These are phyloP conservation scores for Leucopsar rothschildi DNA, from an alignment of 2,113 vertebrate genomes.

Conservation along the genomic window DNA sequence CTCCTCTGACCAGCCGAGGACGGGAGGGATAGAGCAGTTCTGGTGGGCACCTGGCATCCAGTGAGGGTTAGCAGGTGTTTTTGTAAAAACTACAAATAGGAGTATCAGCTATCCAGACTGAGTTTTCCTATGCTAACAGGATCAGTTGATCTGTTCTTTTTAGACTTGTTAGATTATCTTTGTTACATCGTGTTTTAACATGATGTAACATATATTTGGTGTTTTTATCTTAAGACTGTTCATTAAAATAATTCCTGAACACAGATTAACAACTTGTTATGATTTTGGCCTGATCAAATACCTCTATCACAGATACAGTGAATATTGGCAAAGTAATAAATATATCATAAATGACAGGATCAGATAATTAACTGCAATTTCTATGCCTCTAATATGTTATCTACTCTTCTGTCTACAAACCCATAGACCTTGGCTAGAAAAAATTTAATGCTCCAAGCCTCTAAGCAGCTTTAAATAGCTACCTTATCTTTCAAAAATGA, in stretches of 20 bases:
- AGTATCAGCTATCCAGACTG: background rate
- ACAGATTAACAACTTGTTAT: background rate
- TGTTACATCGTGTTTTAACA: background rate
- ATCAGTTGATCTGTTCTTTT: background rate
- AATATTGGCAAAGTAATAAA: background rate
- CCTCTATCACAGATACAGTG: background rate
- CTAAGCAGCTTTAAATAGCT: background rate
- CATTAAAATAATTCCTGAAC: background rate
- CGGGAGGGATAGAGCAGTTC: accelerated
- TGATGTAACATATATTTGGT: background rate
- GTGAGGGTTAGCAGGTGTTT: background rate
- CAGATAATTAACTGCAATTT: background rate
- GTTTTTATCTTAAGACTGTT: background rate
- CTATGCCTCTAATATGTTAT: background rate
- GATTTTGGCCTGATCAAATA: background rate
- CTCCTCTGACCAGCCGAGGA: background rate
- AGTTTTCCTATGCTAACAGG: background rate
- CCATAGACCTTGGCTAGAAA: background rate
- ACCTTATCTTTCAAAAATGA: background rate
- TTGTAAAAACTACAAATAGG: background rate
- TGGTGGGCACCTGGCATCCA: background rate
- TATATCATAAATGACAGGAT: background rate
- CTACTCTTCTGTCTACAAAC: background rate
- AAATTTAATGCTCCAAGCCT: background rate
- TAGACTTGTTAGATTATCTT: background rate